These are phyloP conservation scores for Acronicta aceris DNA, from an alignment of 2,888 invertebrate species.

Conservation along the genomic window DNA sequence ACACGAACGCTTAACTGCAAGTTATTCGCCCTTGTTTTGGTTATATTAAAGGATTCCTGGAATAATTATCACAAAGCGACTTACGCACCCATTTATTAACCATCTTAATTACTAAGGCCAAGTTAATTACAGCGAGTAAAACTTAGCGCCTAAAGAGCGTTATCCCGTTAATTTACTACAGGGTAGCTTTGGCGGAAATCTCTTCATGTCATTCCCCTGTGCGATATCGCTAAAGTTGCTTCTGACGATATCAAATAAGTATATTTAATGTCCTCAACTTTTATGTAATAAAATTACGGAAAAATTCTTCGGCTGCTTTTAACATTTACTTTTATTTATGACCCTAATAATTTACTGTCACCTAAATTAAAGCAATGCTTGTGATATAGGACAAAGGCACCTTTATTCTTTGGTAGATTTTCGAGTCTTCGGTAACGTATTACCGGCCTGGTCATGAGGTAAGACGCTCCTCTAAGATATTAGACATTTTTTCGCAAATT, in stretches of 20 bases:
- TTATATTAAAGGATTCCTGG: conserved; percentile 86
- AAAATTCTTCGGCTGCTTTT: conserved; percentile 81
- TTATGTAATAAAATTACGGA: conserved; percentile 83
- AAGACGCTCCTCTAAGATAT: conserved; percentile 19
- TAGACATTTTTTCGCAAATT: conserved; percentile 15
- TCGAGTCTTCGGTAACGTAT: conserved; percentile 57
- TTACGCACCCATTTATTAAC: conserved; percentile 87
- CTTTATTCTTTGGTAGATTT: conserved; percentile 72
- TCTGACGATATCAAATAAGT: conserved; percentile 71
- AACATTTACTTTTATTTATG: conserved; percentile 86
- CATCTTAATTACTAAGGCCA: conserved; percentile 87
- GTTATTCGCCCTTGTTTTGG: conserved; percentile 80
- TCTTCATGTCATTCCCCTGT: conserved; percentile 77
- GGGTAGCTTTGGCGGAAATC: conserved; percentile 75
- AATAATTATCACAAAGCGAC: conserved; percentile 86
- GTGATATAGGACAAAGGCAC: conserved; percentile 72
- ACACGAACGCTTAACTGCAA: conserved; percentile 73
- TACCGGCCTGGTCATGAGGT: conserved; percentile 27
- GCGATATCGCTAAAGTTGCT: conserved; percentile 73
- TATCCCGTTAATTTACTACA: conserved; percentile 83
- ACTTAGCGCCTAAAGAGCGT: conserved; percentile 84
- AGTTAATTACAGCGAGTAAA: conserved; percentile 85
- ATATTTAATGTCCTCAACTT: conserved; percentile 79
- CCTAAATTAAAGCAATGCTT: conserved; percentile 75
- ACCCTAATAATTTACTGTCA: conserved; percentile 82